phyloP scores from a whole-genome alignment of 2,113 vertebrate genomes.

The Eurypyga helias region DNA sequence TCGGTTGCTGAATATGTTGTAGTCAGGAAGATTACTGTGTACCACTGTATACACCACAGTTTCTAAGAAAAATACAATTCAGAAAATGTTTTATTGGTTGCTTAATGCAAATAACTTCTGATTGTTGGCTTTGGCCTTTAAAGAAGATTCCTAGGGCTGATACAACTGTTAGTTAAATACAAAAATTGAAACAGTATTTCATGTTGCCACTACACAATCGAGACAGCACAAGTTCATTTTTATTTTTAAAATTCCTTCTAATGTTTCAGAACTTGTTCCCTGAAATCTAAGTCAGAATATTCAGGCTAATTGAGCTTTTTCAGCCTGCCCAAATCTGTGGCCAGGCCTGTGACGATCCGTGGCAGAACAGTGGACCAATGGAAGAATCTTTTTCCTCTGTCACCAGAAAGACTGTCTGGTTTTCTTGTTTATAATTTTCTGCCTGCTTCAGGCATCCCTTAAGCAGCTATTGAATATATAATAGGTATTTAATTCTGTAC shows the following conservation, averaged over 20 bases:
- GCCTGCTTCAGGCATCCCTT: neutral
- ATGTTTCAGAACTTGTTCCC: neutral
- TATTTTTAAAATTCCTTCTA: neutral
- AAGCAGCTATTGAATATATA: neutral
- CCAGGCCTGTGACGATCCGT: neutral
- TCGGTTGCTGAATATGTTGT: neutral
- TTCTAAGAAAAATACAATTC: neutral
- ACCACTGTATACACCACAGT: neutral
- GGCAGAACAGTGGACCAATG: neutral
- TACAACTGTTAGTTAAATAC: neutral
- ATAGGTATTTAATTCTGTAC: neutral
- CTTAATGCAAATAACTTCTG: neutral
- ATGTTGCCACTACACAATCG: neutral
- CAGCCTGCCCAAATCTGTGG: neutral
- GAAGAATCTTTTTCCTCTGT: neutral
- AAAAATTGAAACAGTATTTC: neutral
- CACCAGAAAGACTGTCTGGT: neutral
- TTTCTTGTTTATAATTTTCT: neutral
- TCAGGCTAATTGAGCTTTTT: neutral
- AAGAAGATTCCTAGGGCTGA: neutral
- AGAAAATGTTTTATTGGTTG: neutral
- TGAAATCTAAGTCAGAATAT: neutral
- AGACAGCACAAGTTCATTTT: neutral
- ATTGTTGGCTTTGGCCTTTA: neutral
- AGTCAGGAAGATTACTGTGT: neutral